A percentile compares a stretch with the other conserved stretches of the same genome.
Conservation (phyloP, 2,113 vertebrate species). For the Rattus norvegicus region GRCr8 NC_086033.1:17890001-17890500, state of each 20-base stretch:
- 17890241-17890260: not conserved
- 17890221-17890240: not conserved
- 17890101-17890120: not conserved
- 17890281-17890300: not conserved
- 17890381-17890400: not conserved
- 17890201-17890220: not conserved
- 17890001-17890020: not conserved
- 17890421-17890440: not conserved
- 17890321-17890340: not conserved
- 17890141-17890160: not conserved
- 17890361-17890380: not conserved
- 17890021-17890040: not conserved
- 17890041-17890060: not conserved
- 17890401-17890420: not conserved
- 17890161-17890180: not conserved
- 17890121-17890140: not conserved
- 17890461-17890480: not conserved
- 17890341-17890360: not conserved
- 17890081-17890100: not conserved
- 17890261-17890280: not conserved
- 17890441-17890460: too few relatives aligned
- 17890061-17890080: not conserved
- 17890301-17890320: not conserved
- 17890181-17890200: rapidly evolving
- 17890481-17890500: not conserved